Evolutionary conservation across 2,888 invertebrate genomes (phyloP), one percentile per base, ranked within the genome.

Genomic region (Elmis aenea): DNA sequence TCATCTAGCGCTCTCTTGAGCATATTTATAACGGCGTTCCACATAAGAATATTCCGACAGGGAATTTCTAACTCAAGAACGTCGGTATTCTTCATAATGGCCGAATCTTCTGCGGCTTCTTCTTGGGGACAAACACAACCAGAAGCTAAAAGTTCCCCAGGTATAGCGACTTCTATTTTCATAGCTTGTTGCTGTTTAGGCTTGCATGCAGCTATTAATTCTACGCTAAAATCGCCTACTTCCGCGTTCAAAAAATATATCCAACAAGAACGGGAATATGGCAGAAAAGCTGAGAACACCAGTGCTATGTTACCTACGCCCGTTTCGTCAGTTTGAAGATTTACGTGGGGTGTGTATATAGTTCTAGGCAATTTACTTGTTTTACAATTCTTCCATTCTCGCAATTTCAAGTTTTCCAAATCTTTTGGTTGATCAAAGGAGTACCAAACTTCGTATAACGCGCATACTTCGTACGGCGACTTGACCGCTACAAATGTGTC

Each of bases 161-260:
- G 49, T 16, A 53, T 18, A 1, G 21, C 20, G 3, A 59, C 43
- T 3, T 37, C 24, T 5, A 59, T 39, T 0, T 18, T 20, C 18
- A 45, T 38, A 16, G 24, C 26, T 15, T 13, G 35, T n/a, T 24
- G 18, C 3, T 36, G 32, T 2, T 33, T 30, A 3, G 48, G 25
- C 11, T 24, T 38, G 8, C 30, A 31, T 10, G 26, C 37, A 3
- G 54, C 40, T 1, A 21, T 34, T 2, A 62, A 9, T 33, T 54
- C 48, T 11, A 59, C 43, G 13, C 51, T 54, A 40, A 58, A 64
- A 35, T 59, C 59, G 3, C 63, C 63, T 3, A 50, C 33, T 28
- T 42, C 31, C 1, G 28, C 22, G 26, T 58, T 57, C 10, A 46
- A 35, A 24, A 55, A 60, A 36, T 55, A 58, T 2, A 58, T 13